Base-by-base conservation (phyloP, 2,797 vertebrate genomes). In the Tapirus indicus region DNA sequence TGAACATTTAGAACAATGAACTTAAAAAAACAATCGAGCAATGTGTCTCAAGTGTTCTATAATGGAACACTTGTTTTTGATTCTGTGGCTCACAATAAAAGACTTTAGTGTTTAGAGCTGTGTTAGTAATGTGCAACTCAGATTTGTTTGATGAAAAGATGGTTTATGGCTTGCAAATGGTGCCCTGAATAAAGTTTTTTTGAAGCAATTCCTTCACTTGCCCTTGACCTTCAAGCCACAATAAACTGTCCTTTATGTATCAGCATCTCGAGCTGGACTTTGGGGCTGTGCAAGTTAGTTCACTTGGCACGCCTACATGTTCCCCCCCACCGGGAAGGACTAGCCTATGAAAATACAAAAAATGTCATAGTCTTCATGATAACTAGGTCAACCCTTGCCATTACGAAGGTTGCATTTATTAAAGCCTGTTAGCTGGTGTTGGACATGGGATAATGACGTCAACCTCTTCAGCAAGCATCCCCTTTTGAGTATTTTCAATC, bases 71-170 rank as follows among this genome's bases (percentile, higher is more conserved):
- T 98, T 99, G 98, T 99, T 91, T 98, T 98, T 97, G 97, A 66
- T 96, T 98, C 91, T 18, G 23, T 97, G 96, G 86, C 83, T 91
- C 21, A 95, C 95, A 97, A 98, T 98, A 98, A 98, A 99, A 98
- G 98, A 97, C 97, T 91, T 92, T 4, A 98, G 96, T 99, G 98
- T 99, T 98, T 93, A 88, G 91, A 80, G 44, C 94, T 95, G 27
- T 68, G 60, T 96, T 97, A 97, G 98, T 97, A 97, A 98, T 98
- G 97, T 97, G 98, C 97, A 98, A 49, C 95, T 97, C 74, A 88
- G 96, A 98, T 97, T 92, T 97, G 95, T 95, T 96, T 97, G 98
- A 98, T 98, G 98, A 98, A 98, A 99, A 98, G 95, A 98, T 97
- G 97, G 98, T 97, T 98, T 98, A 98, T 98, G 96, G 95, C 44